Evolutionary conservation across 2,797 vertebrate genomes (phyloP).

Genomic region (Pogonophryne albipinna): DNA sequence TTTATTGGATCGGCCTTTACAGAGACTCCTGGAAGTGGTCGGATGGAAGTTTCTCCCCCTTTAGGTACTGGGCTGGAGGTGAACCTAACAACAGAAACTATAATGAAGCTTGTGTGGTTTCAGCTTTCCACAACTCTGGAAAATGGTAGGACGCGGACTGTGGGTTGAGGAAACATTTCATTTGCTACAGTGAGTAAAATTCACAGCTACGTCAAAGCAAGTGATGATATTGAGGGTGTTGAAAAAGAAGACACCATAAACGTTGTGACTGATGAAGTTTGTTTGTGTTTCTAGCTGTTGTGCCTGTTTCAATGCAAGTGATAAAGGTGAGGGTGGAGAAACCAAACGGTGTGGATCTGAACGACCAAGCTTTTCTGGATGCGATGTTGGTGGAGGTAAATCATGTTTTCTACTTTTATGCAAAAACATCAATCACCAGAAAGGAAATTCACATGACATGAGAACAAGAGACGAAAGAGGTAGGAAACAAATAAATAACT

Average conservation of each 20-base stretch:
- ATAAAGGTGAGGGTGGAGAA: constrained; percentile 1
- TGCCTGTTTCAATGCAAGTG: background rate
- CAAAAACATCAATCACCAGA: too few species aligned
- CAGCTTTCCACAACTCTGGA: accelerated
- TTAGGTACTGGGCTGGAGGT: background rate
- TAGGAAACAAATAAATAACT: too few species aligned
- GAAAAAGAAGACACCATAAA: too few species aligned
- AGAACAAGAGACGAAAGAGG: too few species aligned
- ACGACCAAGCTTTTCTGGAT: constrained; percentile 10
- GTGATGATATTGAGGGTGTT: too few species aligned
- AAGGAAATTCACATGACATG: too few species aligned
- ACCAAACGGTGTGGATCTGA: background rate
- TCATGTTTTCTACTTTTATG: background rate
- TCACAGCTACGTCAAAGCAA: too few species aligned
- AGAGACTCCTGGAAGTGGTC: constrained; percentile 50
- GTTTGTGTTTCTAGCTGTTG: background rate
- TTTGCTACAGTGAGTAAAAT: constrained; percentile 39
- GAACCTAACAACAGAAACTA: accelerated
- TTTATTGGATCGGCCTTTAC: constrained; percentile 56
- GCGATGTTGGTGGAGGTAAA: constrained; percentile 25
- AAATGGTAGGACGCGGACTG: constrained; percentile 18
- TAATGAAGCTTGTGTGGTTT: constrained; percentile 2
- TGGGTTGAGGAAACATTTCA: background rate
- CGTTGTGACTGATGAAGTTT: background rate
- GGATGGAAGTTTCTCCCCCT: constrained; percentile 16